A percentile compares a stretch with the other conserved stretches of the same genome.
phyloP scores from a whole-genome alignment of 2,888 invertebrate species.

The Lagria hirta region DNA sequence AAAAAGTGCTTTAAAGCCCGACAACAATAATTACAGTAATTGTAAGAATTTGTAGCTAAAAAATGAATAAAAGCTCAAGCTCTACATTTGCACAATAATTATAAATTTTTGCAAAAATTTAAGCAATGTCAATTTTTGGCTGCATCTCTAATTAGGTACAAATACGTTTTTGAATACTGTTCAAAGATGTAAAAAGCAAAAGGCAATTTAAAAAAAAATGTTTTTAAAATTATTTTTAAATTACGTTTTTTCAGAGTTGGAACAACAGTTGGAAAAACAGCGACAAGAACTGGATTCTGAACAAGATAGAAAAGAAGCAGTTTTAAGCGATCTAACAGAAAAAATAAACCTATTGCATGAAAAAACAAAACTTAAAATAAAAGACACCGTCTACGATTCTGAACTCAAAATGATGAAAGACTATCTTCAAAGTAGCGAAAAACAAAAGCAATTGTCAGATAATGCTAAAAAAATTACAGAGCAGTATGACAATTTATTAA shows the following conservation, averaged over 20 bases:
- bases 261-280: conserved; percentile 37
- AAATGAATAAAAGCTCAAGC: too few relatives aligned
- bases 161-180: too few relatives aligned
- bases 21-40: too few relatives aligned
- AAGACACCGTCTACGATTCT: conserved; percentile 37
- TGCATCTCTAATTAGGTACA: too few relatives aligned
- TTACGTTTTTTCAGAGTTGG: conserved; percentile 31
- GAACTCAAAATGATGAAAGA: conserved; percentile 57
- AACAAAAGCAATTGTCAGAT: conserved; percentile 56
- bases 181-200: neutral
- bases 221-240: conserved; percentile 3
- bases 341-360: conserved; percentile 36
- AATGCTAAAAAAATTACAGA: conserved; percentile 55
- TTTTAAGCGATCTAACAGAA: conserved; percentile 33
- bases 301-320: conserved; percentile 35
- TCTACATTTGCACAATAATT: too few relatives aligned
- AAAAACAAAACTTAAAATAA: conserved; percentile 33
- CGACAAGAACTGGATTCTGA: conserved; percentile 38
- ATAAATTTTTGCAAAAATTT: too few relatives aligned
- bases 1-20: too few relatives aligned
- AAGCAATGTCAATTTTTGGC: too few relatives aligned
- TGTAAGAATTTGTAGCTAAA: too few relatives aligned
- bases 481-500: conserved; percentile 55
- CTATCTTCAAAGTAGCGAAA: conserved; percentile 55
- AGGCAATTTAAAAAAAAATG: conserved; percentile 30